Conservation (phyloP, 2,113 vertebrate genomes). For the Delphinapterus leucas region DNA sequence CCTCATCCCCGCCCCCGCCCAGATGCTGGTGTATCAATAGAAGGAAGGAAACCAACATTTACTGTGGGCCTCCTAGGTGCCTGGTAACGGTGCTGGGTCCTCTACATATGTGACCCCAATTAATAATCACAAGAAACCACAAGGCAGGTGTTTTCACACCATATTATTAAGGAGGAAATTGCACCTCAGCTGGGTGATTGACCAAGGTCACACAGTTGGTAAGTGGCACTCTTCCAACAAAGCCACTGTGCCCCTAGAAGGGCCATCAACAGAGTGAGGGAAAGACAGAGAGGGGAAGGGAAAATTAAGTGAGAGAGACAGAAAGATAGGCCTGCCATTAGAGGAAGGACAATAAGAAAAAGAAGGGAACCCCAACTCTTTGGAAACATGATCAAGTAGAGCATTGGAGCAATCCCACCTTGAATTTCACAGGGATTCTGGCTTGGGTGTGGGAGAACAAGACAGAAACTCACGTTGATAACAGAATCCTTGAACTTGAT, state of each 20-base stretch:
- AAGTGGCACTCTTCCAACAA: conserved; percentile 23
- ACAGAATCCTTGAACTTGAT: conserved; percentile 99
- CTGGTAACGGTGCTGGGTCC: background rate
- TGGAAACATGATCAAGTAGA: background rate
- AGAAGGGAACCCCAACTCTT: background rate
- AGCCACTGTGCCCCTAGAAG: background rate
- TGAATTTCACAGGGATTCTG: background rate
- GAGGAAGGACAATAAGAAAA: background rate
- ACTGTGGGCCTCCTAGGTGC: background rate
- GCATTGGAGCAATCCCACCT: background rate
- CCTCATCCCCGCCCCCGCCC: background rate
- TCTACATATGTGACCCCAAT: background rate
- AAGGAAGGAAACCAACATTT: background rate
- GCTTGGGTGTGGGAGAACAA: background rate
- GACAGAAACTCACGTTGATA: conserved; percentile 90
- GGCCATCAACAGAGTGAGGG: background rate
- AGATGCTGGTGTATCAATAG: background rate
- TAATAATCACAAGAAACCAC: background rate
- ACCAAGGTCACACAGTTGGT: background rate
- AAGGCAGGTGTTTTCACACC: background rate
- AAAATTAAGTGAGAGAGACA: background rate
- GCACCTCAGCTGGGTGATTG: background rate
- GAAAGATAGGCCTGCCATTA: background rate
- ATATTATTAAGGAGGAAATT: background rate
- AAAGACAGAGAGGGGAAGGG: background rate